Base-by-base conservation (phyloP, 2,113 vertebrate species). In the Eira barbara region DNA sequence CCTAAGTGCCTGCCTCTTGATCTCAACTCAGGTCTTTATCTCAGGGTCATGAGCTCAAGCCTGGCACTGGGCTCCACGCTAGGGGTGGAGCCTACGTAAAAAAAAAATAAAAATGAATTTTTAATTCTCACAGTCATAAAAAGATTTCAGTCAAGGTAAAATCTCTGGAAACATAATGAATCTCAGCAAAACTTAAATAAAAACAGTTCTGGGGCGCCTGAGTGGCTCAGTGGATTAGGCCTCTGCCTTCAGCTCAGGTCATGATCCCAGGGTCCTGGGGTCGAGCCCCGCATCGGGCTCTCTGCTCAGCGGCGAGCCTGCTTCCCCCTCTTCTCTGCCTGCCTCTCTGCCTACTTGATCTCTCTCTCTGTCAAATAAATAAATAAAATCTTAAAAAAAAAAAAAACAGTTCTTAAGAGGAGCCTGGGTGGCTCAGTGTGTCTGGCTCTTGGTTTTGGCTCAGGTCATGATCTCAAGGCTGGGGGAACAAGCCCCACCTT, bases 151-250 rank as follows among this genome's bases (percentile, higher is more conserved):
- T 73, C 42, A 82, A 90, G 45, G 47, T 6, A 88, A n/a, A 86
- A 82, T 21, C 67, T 98, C 76, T 74, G 21, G 21, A 97, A 95
- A 96, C 11, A 95, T 61, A 93, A 78, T 61, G 3, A 92, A 36
- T 52, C 42, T 61, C 73, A 73, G 69, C 29, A 82, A 69, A 69
- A 91, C 67, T 73, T 92, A 94, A 94, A 95, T 85, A 93, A 96
- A 95, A 85, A 88, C 69, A 84, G 63, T 34, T 67, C 63, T 67
- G 14, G 15, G 14, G 63, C 34, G 63, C 63, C 31, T 67, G 3
- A 6, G 63, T 67, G 31, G 31, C 63, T 67, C 63, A 67, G 31
- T 17, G 63, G n/a, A n/a, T n/a, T n/a, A n/a, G n/a, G n/a, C n/a
- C n/a, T n/a, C n/a, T n/a, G n/a, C n/a, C n/a, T n/a, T n/a, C n/a